phyloP scores from a whole-genome alignment of 2,888 invertebrate species.

The Melitaea athalia region DNA sequence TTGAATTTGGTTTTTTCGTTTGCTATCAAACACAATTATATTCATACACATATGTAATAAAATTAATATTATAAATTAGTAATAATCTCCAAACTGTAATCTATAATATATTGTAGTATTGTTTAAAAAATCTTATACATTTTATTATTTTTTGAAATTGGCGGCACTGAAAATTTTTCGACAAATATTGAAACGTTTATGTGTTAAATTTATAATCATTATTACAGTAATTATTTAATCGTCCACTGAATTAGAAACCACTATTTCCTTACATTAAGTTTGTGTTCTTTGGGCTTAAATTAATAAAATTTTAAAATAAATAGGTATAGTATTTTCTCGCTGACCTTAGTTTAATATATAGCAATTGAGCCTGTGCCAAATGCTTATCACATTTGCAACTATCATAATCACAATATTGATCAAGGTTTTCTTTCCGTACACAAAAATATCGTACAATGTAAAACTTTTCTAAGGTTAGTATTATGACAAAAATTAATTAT shows the following conservation, averaged over 20 bases:
- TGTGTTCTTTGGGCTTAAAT: background rate
- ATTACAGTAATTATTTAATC: background rate
- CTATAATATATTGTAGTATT: background rate
- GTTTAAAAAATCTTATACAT: background rate
- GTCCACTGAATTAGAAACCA: too few species aligned
- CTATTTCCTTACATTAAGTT: background rate
- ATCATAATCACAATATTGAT: background rate
- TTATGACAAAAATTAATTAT: too few species aligned
- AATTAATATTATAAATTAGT: too few species aligned
- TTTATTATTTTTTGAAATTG: slow-evolving; percentile 12
- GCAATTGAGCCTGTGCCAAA: slow-evolving; percentile 2
- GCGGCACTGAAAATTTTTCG: background rate
- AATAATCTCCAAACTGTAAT: background rate
- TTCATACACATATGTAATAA: too few species aligned
- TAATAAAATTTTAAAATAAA: background rate
- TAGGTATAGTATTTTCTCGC: background rate
- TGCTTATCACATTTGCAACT: background rate
- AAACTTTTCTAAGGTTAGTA: too few species aligned
- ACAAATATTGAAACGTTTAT: background rate
- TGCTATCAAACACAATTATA: too few species aligned
- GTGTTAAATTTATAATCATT: background rate
- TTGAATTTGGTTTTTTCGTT: too few species aligned
- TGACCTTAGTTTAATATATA: slow-evolving; percentile 8
- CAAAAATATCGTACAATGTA: too few species aligned
- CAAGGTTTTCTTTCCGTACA: background rate